These are phyloP conservation scores for Pseudonaja textilis DNA, from an alignment of 2,113 vertebrate species.

Conservation along the genomic window DNA sequence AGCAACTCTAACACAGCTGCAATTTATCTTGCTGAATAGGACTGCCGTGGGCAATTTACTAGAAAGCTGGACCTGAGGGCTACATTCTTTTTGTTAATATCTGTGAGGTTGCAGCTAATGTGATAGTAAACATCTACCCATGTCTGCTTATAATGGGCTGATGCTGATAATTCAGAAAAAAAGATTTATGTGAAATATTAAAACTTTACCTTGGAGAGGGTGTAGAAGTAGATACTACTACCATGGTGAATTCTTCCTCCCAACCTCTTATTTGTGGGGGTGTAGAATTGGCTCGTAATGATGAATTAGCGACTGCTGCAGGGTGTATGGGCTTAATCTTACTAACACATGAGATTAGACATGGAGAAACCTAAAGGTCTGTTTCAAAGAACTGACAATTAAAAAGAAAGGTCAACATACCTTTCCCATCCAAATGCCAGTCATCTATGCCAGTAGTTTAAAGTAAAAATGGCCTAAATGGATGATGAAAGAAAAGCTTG, in stretches of 20 bases:
- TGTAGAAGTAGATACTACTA: neutral
- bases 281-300: neutral
- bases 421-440: neutral
- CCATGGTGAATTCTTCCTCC: neutral
- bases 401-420: neutral
- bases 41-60: neutral
- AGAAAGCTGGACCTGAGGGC: neutral
- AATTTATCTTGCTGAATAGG: neutral
- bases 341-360: neutral
- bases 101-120: neutral
- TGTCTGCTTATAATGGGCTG: neutral
- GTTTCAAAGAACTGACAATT: neutral
- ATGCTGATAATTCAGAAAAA: neutral
- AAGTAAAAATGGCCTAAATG: neutral
- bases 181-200: neutral
- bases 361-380: neutral
- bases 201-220: neutral
- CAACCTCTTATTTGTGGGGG: neutral
- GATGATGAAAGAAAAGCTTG: neutral
- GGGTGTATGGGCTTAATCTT: neutral
- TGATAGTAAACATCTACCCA: neutral
- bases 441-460: neutral
- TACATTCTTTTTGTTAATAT: neutral
- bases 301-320: neutral
- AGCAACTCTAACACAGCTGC: neutral